phyloP scores from a whole-genome alignment of 2,797 vertebrate species.

The Phrynocephalus vlangalii region DNA sequence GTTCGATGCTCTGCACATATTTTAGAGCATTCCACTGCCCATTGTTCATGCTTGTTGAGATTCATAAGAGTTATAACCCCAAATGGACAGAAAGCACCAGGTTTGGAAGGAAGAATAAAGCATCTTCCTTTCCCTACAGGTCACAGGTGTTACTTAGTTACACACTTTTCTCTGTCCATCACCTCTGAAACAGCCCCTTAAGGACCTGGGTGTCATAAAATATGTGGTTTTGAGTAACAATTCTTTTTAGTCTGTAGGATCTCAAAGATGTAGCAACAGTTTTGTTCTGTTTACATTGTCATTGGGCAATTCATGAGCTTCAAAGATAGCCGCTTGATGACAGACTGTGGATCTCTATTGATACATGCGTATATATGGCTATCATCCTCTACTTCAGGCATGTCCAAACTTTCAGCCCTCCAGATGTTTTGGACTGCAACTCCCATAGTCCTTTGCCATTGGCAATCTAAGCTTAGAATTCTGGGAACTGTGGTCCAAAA shows the following conservation, averaged over 20 bases:
- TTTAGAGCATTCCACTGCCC: not conserved
- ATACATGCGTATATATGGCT: not conserved
- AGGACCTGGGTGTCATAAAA: not conserved
- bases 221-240: not conserved
- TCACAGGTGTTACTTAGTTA: not conserved
- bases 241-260: not conserved
- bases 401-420: no score
- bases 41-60: not conserved
- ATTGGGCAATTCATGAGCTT: not conserved
- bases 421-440: no score
- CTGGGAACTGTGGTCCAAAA: no score
- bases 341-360: not conserved
- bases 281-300: not conserved
- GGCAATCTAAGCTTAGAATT: no score
- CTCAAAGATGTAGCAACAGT: not conserved
- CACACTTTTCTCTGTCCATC: no score
- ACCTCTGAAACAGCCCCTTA: not conserved
- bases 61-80: not conserved
- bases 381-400: no score
- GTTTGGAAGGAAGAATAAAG: no score
- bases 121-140: not conserved
- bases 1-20: not conserved
- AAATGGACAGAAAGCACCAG: not conserved
- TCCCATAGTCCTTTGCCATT: no score
- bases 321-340: not conserved